Base-by-base conservation (phyloP, 2,888 invertebrate genomes). In the Invenusta paracnida region DNA sequence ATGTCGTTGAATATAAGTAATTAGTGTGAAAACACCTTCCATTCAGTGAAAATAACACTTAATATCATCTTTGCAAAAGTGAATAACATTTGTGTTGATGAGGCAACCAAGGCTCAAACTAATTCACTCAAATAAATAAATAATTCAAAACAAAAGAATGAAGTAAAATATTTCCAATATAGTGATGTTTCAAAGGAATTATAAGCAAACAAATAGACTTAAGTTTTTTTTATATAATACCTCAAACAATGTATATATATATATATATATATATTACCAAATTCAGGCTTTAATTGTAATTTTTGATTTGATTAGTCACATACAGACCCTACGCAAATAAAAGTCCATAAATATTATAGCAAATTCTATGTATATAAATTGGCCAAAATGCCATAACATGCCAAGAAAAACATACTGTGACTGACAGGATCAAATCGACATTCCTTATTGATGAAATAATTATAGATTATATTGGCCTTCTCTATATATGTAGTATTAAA, bases 401-500 rank as follows among this genome's bases (percentile, higher is more conserved):
- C 48, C 48, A 48, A 5, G 48, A 48, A 48, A 48, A 48, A 48
- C 48, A 48, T 48, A 48, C 48, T 48, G 48, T 48, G 48, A 48
- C 48, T 48, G 48, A 48, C 48, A 83, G 31, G 48, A 83, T 2
- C 48, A 30, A 83, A 83, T 83, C 83, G 83, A 5, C 48, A 48
- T 2, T 30, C 27, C 83, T 48, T 83, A 83, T 48, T 83, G 48
- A 83, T 83, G 83, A 83, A 83, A 83, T 83, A 83, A 83, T 83
- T 83, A 83, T 30, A 28, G 30, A 83, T 30, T 83, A 48, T 83
- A 83, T 83, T 83, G 27, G 30, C 48, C 17, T 48, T 48, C 48
- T 83, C 83, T 83, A 83, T 48, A 83, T 83, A n/a, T n/a, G n/a
- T n/a, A 83, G 30, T 48, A 83, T 30, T 30, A 83, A 83, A 83